Conservation (phyloP, 2,888 invertebrate genomes). For the Octodonta nipae region DNA sequence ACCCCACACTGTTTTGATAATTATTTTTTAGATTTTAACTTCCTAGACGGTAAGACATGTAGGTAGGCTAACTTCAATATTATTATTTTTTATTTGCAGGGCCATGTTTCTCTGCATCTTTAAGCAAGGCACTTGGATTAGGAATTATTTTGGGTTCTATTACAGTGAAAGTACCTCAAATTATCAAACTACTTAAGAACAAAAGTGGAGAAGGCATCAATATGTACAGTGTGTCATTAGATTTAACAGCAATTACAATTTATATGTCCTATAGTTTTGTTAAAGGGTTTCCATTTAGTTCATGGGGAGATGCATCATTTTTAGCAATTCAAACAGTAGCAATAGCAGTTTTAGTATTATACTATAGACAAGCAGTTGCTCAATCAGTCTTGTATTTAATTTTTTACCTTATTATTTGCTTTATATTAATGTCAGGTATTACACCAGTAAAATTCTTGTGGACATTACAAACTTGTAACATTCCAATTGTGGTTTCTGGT, state of each 20-base stretch:
- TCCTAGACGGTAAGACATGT: conserved; percentile 66
- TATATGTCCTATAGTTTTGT: conserved; percentile 81
- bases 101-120: conserved; percentile 70
- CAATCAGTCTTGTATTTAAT: conserved; percentile 50
- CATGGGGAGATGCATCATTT: conserved; percentile 92
- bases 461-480: conserved; percentile 56
- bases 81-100: conserved; percentile 46
- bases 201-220: conserved; percentile 86
- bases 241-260: conserved; percentile 79
- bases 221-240: conserved; percentile 67
- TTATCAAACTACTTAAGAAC: conserved; percentile 70
- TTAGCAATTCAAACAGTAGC: conserved; percentile 76
- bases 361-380: conserved; percentile 50
- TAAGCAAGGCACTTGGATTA: conserved; percentile 82
- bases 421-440: conserved; percentile 55
- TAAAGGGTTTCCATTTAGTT: conserved; percentile 86
- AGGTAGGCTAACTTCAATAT: conserved; percentile 4
- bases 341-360: conserved; percentile 73
- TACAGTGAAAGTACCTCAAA: conserved; percentile 92
- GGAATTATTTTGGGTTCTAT: conserved; percentile 84
- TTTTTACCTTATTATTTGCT: conserved; percentile 45
- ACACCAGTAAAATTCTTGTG: conserved; percentile 64
- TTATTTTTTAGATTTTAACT: conserved; percentile 70
- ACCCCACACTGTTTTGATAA: conserved; percentile 74
- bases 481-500: conserved; percentile 73